Percentiles rank a stretch among this genome's conserved stretches.
These are phyloP conservation scores for Centroberyx gerrardi DNA, from an alignment of 2,797 vertebrate species.

Conservation along the genomic window DNA sequence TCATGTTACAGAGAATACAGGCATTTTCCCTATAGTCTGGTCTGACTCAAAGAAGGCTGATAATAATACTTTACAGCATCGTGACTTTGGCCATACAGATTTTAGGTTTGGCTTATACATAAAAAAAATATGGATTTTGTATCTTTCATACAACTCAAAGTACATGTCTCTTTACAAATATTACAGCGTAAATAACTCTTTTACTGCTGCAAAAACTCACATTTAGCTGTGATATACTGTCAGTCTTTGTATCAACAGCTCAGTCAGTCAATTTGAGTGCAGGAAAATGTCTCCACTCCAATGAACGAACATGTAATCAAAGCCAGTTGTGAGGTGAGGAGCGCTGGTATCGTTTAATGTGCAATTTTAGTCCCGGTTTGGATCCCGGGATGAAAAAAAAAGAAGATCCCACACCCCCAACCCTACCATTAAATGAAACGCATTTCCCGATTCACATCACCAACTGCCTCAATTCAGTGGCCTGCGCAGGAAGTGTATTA, in stretches of 20 bases:
- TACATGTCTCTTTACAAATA: no score
- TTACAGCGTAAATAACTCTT: no score
- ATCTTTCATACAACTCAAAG: no score
- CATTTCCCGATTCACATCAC: constrained; percentile 41
- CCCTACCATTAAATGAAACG: constrained; percentile 51
- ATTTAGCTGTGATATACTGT: no score
- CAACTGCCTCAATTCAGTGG: constrained; percentile 50
- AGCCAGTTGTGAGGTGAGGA: constrained; percentile 35
- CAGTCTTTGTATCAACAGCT: background rate
- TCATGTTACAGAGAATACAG: background rate
- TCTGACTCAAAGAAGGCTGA: no score
- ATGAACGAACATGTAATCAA: constrained; percentile 36
- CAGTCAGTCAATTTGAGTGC: constrained; percentile 1
- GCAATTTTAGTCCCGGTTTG: constrained; percentile 44
- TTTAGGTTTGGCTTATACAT: no score
- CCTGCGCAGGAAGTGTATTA: constrained; percentile 16
- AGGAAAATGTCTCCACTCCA: constrained; percentile 9
- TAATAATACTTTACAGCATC: no score
- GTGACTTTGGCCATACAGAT: no score
- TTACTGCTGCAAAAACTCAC: no score
- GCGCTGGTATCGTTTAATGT: constrained; percentile 44
- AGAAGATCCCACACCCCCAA: constrained; percentile 1
- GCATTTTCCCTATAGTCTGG: no score
- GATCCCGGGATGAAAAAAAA: constrained; percentile 27
- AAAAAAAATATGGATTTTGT: no score